Evolutionary conservation across 2,113 vertebrate genomes (phyloP), one percentile per base, ranked within the genome.

Genomic region (Tupaia chinensis): DNA sequence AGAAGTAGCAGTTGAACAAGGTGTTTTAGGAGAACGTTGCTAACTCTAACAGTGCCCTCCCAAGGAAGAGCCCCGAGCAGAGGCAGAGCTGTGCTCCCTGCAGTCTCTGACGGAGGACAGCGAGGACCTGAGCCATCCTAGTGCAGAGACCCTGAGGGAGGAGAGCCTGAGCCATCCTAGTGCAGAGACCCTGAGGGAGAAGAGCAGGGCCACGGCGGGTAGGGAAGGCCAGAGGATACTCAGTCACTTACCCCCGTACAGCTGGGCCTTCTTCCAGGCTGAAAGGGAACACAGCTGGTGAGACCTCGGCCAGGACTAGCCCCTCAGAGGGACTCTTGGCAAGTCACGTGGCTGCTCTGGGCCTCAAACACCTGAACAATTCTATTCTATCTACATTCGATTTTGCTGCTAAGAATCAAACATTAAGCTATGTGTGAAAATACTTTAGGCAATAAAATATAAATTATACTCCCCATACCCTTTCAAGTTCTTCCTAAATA

Each of bases 231-330:
- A 44, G 44, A 44, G 56, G 60, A 90, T n/a, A 16, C 4, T n/a
- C 2, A 77, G 73, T 10, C 69, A 27, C 63, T 84, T 19, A 95
- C 93, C 94, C 69, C 80, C 70, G 1, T 92, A 95, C 15, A 96
- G 54, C 8, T 79, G 60, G 16, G 88, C 94, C 87, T 95, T 95
- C 65, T 4, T 92, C 95, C 90, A 89, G n/a, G 74, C 94, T 95
- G 94, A 29, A 97, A 96, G 32, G 8, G 77, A 96, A 95, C 65
- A 93, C 54, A 79, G 9, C 2, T 54, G 17, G 77, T 97, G 56
- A 97, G 68, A 63, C 32, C 1, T 15, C 44, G 80, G 10, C 25
- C 44, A 83, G 23, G 74, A 61, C 1, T 9, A 74, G 61, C 29
- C 58, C 32, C 11, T 9, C 17, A 7, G 1, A 0, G 58, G 3